Evolutionary conservation across 2,888 invertebrate genomes (phyloP).

Genomic region (Agrochola lychnidis): DNA sequence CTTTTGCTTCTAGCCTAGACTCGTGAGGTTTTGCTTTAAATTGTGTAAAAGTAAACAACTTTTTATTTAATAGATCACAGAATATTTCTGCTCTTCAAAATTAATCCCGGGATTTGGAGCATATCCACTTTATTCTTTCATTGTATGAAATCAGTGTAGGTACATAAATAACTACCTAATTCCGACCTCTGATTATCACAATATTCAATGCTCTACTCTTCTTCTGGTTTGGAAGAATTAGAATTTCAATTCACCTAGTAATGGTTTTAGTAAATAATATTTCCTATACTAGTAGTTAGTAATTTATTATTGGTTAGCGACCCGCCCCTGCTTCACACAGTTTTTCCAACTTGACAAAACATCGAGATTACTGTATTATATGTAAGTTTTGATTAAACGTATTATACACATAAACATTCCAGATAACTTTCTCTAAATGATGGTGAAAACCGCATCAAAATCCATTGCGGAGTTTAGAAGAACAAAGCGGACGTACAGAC

Average conservation of each 20-base stretch:
- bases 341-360: not conserved
- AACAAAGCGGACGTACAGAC: not conserved
- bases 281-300: no score
- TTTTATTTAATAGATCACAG: no score
- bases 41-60: no score
- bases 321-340: not conserved
- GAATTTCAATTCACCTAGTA: not conserved
- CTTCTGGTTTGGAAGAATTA: not conserved
- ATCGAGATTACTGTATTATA: not conserved
- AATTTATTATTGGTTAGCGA: not conserved
- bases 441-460: not conserved
- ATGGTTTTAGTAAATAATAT: not conserved
- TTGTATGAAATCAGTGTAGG: no score
- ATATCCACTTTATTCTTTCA: no score
- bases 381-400: not conserved
- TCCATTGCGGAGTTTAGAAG: not conserved
- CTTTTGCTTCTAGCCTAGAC: no score
- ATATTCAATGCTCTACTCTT: not conserved
- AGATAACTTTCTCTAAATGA: not conserved
- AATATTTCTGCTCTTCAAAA: no score
- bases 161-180: no score
- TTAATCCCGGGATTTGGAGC: no score
- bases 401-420: not conserved
- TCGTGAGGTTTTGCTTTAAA: no score
- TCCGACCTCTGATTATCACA: no score